phyloP scores from a whole-genome alignment of 2,888 invertebrate genomes.

The Ptychoptera albimana region DNA sequence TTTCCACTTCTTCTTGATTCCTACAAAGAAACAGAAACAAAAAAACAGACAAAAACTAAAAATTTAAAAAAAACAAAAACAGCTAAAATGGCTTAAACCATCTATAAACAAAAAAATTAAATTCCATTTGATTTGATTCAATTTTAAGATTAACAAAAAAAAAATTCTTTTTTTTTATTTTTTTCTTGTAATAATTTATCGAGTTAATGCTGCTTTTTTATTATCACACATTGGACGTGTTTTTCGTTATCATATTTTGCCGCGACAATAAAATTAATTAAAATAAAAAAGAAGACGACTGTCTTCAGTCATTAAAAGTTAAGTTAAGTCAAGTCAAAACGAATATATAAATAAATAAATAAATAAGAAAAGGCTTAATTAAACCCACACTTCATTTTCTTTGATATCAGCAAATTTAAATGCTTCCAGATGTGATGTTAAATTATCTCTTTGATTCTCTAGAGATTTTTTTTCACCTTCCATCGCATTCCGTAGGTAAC shows the following conservation, averaged over 20 bases:
- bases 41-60: no score
- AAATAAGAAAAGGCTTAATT: neutral
- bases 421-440: slow-evolving; percentile 53
- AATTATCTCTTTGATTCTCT: slow-evolving; percentile 46
- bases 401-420: slow-evolving; percentile 66
- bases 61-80: neutral
- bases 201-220: neutral
- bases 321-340: no score
- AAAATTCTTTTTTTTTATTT: neutral
- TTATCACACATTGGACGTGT: no score
- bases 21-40: slow-evolving; percentile 28
- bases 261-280: neutral
- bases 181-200: neutral
- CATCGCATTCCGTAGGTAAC: slow-evolving; percentile 49
- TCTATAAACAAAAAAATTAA: neutral
- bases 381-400: slow-evolving; percentile 59
- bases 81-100: no score
- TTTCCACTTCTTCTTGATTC: slow-evolving; percentile 53
- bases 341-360: no score
- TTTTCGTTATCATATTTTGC: no score
- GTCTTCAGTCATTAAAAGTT: no score
- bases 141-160: no score
- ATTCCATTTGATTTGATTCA: neutral
- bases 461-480: slow-evolving; percentile 57
- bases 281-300: neutral